These are phyloP conservation scores for Drosophila testacea DNA, from an alignment of 2,888 invertebrate genomes.

Conservation along the genomic window DNA sequence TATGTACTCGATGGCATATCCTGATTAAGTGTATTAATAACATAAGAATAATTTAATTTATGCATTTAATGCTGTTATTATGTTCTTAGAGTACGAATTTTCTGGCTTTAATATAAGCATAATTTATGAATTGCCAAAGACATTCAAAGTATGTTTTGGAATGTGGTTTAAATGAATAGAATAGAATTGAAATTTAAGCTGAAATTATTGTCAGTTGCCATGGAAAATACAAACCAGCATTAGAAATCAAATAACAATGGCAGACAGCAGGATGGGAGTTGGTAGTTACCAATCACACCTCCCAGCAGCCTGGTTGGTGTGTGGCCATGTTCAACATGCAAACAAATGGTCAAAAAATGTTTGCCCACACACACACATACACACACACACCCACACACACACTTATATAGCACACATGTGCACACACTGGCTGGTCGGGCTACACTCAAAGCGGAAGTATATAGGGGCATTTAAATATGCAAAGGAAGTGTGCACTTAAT, in stretches of 20 bases:
- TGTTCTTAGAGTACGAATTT: background rate
- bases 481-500: conserved; percentile 80
- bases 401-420: conserved; percentile 24
- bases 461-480: conserved; percentile 81
- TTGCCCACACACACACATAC: conserved; percentile 47
- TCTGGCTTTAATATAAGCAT: background rate
- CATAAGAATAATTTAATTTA: conserved; percentile 1
- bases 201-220: conserved; percentile 57
- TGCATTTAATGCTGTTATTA: background rate
- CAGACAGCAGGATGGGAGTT: background rate
- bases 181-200: conserved; percentile 34
- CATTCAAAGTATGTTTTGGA: background rate
- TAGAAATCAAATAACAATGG: conserved; percentile 76
- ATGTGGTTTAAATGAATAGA: conserved; percentile 7
- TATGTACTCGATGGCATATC: background rate
- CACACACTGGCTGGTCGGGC: conserved; percentile 41
- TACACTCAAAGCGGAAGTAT: conserved; percentile 74
- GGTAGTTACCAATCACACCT: conserved; percentile 26
- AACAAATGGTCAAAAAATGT: conserved; percentile 75
- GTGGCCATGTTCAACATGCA: conserved; percentile 76
- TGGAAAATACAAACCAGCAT: conserved; percentile 58
- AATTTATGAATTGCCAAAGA: conserved; percentile 9
- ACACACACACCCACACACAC: background rate
- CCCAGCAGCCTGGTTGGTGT: conserved; percentile 19
- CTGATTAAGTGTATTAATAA: background rate